Evolutionary conservation across 2,113 vertebrate species (phyloP), one percentile per base, ranked within the genome.

Genomic region (Trogon surrucura): DNA sequence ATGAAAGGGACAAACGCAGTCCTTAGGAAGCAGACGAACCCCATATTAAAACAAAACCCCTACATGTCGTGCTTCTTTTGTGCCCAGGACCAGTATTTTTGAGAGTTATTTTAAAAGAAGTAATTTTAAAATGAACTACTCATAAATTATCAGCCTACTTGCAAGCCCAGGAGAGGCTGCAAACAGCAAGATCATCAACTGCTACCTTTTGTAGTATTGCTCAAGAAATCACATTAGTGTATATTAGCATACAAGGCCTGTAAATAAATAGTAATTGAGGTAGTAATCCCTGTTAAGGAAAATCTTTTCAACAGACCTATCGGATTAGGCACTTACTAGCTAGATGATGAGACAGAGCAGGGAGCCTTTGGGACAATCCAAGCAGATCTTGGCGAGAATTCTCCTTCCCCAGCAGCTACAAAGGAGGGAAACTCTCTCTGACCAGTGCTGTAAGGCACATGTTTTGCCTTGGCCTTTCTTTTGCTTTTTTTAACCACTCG

Each of bases 11-110:
- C 66, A 86, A 82, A 94, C 14, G 8, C 36, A 71, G 58, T 32
- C 61, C 70, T 81, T 19, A 69, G 48, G 80, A 93, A 85, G 73
- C 65, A 89, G 50, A 93, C 95, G 70, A 85, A 79, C 75, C 30
- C 32, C 30, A 10, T 21, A 30, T 23, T 72, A 67, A 86, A 94
- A 70, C 53, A 81, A 91, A 73, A 11, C 16, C 23, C 47, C 73
- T 71, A 62, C 5, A 17, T 2, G 25, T 41, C 69, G 60, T 86
- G n/a, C 21, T 79, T n/a, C 26, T 36, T 29, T 78, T 72, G 50
- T 69, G 61, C 44, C 73, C 50, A 86, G 38, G 72, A 47, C 53
- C 53, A 38, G 30, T 18, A 74, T 26, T 78, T 54, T 4, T 6
- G 38, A 86, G 44, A 8, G n/a, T 58, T 92, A 83, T 67, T 93